Evolutionary conservation across 64 coral and sea anemone genomes (phyloP).

Genomic region (Orbicella faveolata): DNA sequence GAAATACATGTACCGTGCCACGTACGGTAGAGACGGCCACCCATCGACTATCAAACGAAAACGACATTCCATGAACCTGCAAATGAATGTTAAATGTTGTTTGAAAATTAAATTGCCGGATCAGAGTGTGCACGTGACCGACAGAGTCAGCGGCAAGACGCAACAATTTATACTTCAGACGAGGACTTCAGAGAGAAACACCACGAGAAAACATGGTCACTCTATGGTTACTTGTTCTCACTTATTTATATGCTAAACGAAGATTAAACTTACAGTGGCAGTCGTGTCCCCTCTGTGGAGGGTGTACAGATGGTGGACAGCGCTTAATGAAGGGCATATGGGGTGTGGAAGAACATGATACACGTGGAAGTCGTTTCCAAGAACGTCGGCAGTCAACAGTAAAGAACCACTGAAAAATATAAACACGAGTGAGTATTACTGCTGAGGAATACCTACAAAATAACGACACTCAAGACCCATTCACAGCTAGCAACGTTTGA

Average conservation of each 20-base stretch:
- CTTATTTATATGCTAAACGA: too few species aligned
- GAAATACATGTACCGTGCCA: conserved; percentile 93
- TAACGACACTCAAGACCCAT: too few species aligned
- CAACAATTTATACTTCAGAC: too few species aligned
- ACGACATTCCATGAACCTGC: conserved; percentile 85
- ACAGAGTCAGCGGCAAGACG: too few species aligned
- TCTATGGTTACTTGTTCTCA: too few species aligned
- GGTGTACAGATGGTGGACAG: conserved; percentile 96
- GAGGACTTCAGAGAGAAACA: too few species aligned
- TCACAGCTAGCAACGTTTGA: too few species aligned
- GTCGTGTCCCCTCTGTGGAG: conserved; percentile 94
- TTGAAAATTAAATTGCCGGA: background rate
- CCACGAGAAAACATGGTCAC: too few species aligned
- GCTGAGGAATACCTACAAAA: background rate
- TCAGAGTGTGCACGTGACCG: too few species aligned
- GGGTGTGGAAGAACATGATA: conserved; percentile 94
- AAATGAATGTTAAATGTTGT: background rate
- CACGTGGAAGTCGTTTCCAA: conserved; percentile 96
- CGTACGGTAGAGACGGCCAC: conserved; percentile 83
- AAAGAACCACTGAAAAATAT: conserved; percentile 79
- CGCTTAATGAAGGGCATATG: conserved; percentile 83
- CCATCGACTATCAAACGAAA: conserved; percentile 89
- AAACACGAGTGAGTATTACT: background rate
- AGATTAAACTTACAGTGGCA: conserved; percentile 77
- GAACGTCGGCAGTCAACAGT: conserved; percentile 80